A percentile compares a stretch with the other conserved stretches of the same genome.
Conservation (phyloP, 2,888 invertebrate species). For the Amblyjoppa proteus region DNA sequence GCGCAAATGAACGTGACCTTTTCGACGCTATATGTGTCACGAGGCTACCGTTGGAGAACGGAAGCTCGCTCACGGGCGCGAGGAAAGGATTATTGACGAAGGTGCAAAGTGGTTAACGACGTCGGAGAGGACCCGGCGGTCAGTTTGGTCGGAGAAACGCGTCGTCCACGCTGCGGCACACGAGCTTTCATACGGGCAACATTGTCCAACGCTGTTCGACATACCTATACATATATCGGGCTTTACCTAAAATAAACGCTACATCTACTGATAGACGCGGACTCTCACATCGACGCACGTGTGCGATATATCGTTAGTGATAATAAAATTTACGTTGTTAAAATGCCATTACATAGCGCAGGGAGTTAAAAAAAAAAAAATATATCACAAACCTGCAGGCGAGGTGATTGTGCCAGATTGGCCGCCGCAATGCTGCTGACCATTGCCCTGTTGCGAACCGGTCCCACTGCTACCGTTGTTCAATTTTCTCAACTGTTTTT, state of each 20-base stretch:
- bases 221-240: slow-evolving; percentile 16
- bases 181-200: slow-evolving; percentile 18
- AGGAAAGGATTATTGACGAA: slow-evolving; percentile 71
- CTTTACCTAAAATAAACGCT: not conserved
- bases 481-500: slow-evolving; percentile 94
- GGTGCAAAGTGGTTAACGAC: slow-evolving; percentile 77
- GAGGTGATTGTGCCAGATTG: slow-evolving; percentile 79
- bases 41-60: slow-evolving; percentile 46
- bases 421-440: slow-evolving; percentile 76
- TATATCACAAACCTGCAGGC: slow-evolving; percentile 78
- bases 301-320: slow-evolving; percentile 3
- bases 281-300: not conserved
- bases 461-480: slow-evolving; percentile 82
- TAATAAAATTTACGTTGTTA: not conserved
- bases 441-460: slow-evolving; percentile 70
- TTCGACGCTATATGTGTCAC: slow-evolving; percentile 36
- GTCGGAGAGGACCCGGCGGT: slow-evolving; percentile 71
- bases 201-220: slow-evolving; percentile 25
- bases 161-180: slow-evolving; percentile 48
- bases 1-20: slow-evolving; percentile 13
- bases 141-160: slow-evolving; percentile 69
- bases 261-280: not conserved
- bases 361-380: not conserved
- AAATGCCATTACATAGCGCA: not conserved
- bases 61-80: slow-evolving; percentile 43